Conservation (phyloP, 2,888 invertebrate species). For the Tenthredo scrophulariae region DNA sequence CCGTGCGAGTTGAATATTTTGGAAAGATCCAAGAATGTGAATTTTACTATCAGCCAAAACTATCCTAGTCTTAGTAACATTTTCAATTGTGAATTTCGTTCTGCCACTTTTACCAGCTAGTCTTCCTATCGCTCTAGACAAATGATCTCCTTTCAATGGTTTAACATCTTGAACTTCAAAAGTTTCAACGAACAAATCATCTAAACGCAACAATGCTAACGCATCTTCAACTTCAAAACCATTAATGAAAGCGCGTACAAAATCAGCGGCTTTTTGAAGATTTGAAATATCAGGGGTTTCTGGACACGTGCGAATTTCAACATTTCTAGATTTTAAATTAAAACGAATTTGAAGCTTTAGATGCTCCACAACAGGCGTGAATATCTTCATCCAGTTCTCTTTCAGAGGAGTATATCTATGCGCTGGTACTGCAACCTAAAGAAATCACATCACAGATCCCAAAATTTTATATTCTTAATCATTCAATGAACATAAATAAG, state of each 20-base stretch:
- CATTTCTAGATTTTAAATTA: constrained; percentile 93
- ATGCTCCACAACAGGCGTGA: constrained; percentile 97
- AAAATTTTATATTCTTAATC: background rate
- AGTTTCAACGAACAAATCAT: constrained; percentile 97
- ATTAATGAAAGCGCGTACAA: constrained; percentile 96
- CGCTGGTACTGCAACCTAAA: constrained; percentile 89
- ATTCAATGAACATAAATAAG: background rate
- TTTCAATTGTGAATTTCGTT: constrained; percentile 99
- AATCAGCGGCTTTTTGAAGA: constrained; percentile 98
- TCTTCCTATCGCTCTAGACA: constrained; percentile 97
- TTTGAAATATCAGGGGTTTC: constrained; percentile 92
- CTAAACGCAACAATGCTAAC: constrained; percentile 94
- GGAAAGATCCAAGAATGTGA: constrained; percentile 97
- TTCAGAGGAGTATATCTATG: constrained; percentile 97
- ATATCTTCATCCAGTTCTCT: constrained; percentile 98
- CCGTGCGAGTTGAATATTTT: constrained; percentile 96
- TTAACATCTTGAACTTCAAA: constrained; percentile 99
- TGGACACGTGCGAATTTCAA: constrained; percentile 87
- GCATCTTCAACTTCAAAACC: constrained; percentile 99
- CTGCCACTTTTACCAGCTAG: constrained; percentile 98
- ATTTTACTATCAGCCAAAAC: constrained; percentile 98
- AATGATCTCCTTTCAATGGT: constrained; percentile 95
- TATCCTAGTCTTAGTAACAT: constrained; percentile 98
- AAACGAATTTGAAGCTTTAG: constrained; percentile 96
- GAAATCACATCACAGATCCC: constrained; percentile 54